Evolutionary conservation across 2,797 vertebrate genomes (phyloP), one percentile per base, ranked within the genome.

Genomic region (Sitta carolinensis): DNA sequence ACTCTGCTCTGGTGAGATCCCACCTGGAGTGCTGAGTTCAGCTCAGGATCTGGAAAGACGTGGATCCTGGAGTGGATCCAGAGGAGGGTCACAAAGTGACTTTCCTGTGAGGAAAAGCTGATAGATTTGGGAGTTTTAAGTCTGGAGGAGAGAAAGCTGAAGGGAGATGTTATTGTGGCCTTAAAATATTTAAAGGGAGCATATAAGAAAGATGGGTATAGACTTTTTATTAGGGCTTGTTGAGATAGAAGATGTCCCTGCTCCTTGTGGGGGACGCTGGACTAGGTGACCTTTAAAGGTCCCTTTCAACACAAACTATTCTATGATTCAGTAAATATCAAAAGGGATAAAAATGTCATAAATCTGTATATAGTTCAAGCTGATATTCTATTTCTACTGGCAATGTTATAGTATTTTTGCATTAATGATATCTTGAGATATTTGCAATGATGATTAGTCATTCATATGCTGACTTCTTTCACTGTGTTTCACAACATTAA

Each of bases 391-490:
- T 78, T 87, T 92, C 84, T 78, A 66, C 52, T 64, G 62, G 9
- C 22, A 85, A 38, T 36, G 15, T 75, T 40, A n/a, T 8, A 69
- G 69, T 64, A 78, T 69, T 94, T 90, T 81, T 90, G 14, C 55
- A 80, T 86, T 90, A 92, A 73, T 77, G 22, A 11, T 72, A 7
- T 66, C 74, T 90, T 88, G 51, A 72, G 32, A 62, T 47, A 72
- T 30, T 89, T 91, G 48, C 1, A 15, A 21, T 51, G 52, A 73
- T 79, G 59, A 89, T 91, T 85, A 87, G 72, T 86, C 77, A 59
- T 89, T 94, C 76, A 84, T 73, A 84, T 67, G 82, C 52, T 91
- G 79, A 76, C 84, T 94, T 80, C 50, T 89, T 93, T 86, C 90
- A 74, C 80, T 45, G 22, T 84, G 58, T 90, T 67, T 67, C 79